Conservation (phyloP, 2,797 vertebrate genomes). For the Microctenopoma stevenorrisi region DNA sequence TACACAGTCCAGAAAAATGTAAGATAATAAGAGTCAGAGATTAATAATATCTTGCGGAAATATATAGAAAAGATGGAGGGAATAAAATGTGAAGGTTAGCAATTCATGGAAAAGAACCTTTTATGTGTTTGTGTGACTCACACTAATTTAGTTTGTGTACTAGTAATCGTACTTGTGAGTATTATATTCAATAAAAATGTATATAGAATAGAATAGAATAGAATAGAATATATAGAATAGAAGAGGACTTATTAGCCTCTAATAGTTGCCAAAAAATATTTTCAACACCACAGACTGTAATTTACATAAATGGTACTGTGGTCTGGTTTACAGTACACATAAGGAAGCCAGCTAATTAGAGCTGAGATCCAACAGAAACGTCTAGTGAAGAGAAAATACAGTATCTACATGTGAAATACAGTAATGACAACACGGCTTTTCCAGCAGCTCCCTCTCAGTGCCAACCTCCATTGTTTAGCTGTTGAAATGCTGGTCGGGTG, state of each 20-base stretch:
- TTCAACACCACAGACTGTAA: slow-evolving; percentile 13
- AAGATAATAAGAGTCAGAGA: slow-evolving; percentile 9
- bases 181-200: neutral
- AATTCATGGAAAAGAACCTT: slow-evolving; percentile 9
- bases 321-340: slow-evolving; percentile 3
- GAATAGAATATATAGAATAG: neutral
- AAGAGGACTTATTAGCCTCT: neutral
- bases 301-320: slow-evolving; percentile 4
- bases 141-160: neutral
- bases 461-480: slow-evolving; percentile 58
- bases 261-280: slow-evolving; percentile 1
- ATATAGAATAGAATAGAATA: neutral
- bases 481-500: slow-evolving; percentile 42
- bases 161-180: neutral
- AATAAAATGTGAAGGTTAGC: slow-evolving; percentile 36
- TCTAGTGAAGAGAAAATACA: slow-evolving; percentile 19
- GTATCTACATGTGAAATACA: slow-evolving; percentile 61
- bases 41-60: slow-evolving; percentile 10
- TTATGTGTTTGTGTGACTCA: neutral
- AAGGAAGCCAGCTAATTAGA: neutral
- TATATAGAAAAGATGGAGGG: neutral
- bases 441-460: slow-evolving; percentile 30
- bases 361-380: slow-evolving; percentile 25
- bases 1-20: slow-evolving; percentile 38
- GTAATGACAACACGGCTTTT: slow-evolving; percentile 37